Conservation (phyloP, 2,113 vertebrate genomes). For the Pampusana beccarii region DNA sequence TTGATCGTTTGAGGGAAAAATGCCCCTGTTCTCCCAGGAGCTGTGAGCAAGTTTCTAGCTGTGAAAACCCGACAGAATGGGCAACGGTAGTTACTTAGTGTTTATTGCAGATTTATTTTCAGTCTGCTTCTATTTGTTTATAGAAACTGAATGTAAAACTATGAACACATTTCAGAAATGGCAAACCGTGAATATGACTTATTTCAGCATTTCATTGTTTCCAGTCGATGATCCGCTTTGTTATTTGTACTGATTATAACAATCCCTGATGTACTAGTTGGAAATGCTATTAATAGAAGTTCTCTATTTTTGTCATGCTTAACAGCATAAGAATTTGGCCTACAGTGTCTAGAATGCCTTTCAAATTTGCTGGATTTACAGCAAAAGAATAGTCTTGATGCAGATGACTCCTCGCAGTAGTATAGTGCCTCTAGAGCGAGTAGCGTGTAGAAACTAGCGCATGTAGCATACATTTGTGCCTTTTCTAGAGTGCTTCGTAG, state of each 20-base stretch:
- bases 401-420: constrained; percentile 6
- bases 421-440: constrained; percentile 36
- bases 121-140: background rate
- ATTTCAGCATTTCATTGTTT: constrained; percentile 41
- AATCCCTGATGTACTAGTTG: constrained; percentile 10
- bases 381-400: constrained; percentile 17
- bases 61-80: constrained; percentile 8
- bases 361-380: constrained; percentile 47
- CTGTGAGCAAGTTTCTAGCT: constrained; percentile 30
- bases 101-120: background rate
- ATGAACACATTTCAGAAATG: background rate
- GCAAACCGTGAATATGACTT: constrained; percentile 6
- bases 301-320: constrained; percentile 17
- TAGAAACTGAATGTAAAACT: background rate
- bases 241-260: constrained; percentile 14
- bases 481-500: constrained; percentile 50
- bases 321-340: constrained; percentile 27
- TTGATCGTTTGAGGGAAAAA: background rate
- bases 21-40: background rate
- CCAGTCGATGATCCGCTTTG: constrained; percentile 14
- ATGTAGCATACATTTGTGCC: constrained; percentile 56
- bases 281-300: constrained; percentile 38
- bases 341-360: constrained; percentile 1
- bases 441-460: constrained; percentile 9
- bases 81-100: background rate